These are phyloP conservation scores for Clarias laeviceps DNA, from an alignment of 2,797 vertebrate genomes.

Conservation along the genomic window DNA sequence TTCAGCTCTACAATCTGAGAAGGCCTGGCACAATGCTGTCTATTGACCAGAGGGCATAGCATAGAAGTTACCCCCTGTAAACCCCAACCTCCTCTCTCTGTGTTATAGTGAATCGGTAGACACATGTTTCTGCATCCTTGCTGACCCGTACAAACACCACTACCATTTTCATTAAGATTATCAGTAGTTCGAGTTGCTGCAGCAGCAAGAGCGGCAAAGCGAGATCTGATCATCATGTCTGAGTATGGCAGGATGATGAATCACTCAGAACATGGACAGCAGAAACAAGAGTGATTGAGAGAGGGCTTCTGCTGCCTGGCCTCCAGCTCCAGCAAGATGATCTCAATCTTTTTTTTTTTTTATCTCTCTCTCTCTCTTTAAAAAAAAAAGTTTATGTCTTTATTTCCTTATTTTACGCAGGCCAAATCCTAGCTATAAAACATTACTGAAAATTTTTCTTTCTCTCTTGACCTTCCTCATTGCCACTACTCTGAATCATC, in stretches of 20 bases:
- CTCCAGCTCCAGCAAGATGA: slow-evolving; percentile 28
- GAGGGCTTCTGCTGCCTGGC: slow-evolving; percentile 23
- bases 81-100: not conserved
- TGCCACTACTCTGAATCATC: not conserved
- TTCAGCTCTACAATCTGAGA: not conserved
- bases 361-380: not conserved
- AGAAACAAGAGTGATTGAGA: slow-evolving; percentile 47
- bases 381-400: slow-evolving; percentile 9
- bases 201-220: slow-evolving; percentile 34
- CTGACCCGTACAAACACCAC: slow-evolving; percentile 30
- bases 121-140: slow-evolving; percentile 16
- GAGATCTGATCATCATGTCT: slow-evolving; percentile 47
- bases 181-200: slow-evolving; percentile 35
- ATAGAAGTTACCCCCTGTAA: not conserved
- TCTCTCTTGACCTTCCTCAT: not conserved
- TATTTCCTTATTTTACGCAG: slow-evolving; percentile 22
- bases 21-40: not conserved
- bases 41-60: not conserved
- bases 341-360: slow-evolving; percentile 13
- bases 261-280: slow-evolving; percentile 29
- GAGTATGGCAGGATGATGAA: slow-evolving; percentile 50
- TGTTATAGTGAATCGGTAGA: not conserved
- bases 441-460: not conserved
- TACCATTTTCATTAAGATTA: slow-evolving; percentile 52
- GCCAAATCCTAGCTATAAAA: slow-evolving; percentile 14